Percentiles rank a stretch among this genome's conserved stretches.
Conservation (phyloP, 1,140 invertebrate species). For the Schmidtea mediterranea region DNA sequence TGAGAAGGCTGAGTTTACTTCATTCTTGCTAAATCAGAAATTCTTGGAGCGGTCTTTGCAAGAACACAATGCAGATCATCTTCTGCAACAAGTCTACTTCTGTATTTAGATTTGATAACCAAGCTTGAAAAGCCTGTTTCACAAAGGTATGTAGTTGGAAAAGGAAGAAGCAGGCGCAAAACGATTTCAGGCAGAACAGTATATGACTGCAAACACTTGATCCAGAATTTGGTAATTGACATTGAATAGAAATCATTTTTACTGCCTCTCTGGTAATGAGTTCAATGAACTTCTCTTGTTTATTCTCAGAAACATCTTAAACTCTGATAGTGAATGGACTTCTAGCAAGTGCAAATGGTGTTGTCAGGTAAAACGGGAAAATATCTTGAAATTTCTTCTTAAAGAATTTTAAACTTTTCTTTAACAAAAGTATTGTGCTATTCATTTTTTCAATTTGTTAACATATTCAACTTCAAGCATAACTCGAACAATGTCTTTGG, state of each 20-base stretch:
- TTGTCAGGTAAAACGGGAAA: slow-evolving; percentile 7
- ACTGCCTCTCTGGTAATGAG: slow-evolving; percentile 9
- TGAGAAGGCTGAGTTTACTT: slow-evolving; percentile 7
- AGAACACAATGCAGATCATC: slow-evolving; percentile 8
- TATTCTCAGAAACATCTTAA: slow-evolving; percentile 9
- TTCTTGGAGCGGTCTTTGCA: slow-evolving; percentile 8
- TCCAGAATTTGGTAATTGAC: slow-evolving; percentile 7
- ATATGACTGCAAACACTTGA: slow-evolving; percentile 9
- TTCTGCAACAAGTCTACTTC: slow-evolving; percentile 8
- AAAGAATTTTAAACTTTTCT: slow-evolving; percentile 8
- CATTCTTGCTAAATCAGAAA: slow-evolving; percentile 7
- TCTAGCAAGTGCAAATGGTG: slow-evolving; percentile 9
- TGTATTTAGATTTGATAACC: slow-evolving; percentile 10
- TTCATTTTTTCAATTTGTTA: slow-evolving; percentile 8
- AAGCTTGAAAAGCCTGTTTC: slow-evolving; percentile 9
- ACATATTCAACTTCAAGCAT: slow-evolving; percentile 13
- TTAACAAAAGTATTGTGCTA: too few species aligned
- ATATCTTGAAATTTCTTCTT: slow-evolving; percentile 7
- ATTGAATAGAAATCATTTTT: slow-evolving; percentile 7
- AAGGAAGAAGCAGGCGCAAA: slow-evolving; percentile 9
- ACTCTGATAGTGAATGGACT: slow-evolving; percentile 9
- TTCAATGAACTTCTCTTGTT: slow-evolving; percentile 9
- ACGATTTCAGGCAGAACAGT: slow-evolving; percentile 8
- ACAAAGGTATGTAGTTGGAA: slow-evolving; percentile 9
- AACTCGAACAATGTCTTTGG: slow-evolving; percentile 15